phyloP scores from a whole-genome alignment of 30 jellyfish, hydroid and myxozoan genomes.

The Hydractinia symbiolongicarpus region DNA sequence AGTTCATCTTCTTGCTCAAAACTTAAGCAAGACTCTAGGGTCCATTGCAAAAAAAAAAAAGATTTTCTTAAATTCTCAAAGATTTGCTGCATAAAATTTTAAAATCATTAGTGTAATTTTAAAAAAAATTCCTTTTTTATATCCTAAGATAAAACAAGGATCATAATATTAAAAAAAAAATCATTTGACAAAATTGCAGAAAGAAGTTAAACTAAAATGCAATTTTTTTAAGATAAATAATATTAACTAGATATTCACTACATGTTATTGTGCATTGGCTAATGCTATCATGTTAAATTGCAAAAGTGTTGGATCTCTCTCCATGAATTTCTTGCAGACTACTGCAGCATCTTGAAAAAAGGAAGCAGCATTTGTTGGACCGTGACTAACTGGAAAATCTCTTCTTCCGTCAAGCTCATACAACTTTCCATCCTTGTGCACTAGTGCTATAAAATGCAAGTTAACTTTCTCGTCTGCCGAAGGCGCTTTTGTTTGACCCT shows the following conservation, averaged over 20 bases:
- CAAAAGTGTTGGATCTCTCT: conserved; percentile 43
- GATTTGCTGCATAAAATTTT: too few relatives aligned
- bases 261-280: neutral
- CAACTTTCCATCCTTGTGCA: conserved; percentile 74
- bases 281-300: conserved; percentile 72
- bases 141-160: too few relatives aligned
- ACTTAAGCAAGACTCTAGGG: too few relatives aligned
- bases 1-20: too few relatives aligned
- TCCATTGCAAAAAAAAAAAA: too few relatives aligned
- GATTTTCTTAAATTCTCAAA: too few relatives aligned
- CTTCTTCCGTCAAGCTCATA: conserved; percentile 90
- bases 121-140: too few relatives aligned
- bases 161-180: too few relatives aligned
- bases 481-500: conserved; percentile 93
- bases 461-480: conserved; percentile 65
- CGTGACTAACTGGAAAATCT: conserved; percentile 81
- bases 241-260: neutral
- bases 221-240: neutral
- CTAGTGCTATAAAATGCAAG: conserved; percentile 75
- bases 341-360: conserved; percentile 74
- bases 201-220: neutral
- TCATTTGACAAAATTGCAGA: too few relatives aligned
- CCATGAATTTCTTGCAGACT: conserved; percentile 76
- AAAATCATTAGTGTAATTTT: too few relatives aligned
- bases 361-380: conserved; percentile 48